A percentile compares a stretch with the other conserved stretches of the same genome.
phyloP scores from a whole-genome alignment of 2,797 vertebrate genomes.

The Brachyalestes nurse region DNA sequence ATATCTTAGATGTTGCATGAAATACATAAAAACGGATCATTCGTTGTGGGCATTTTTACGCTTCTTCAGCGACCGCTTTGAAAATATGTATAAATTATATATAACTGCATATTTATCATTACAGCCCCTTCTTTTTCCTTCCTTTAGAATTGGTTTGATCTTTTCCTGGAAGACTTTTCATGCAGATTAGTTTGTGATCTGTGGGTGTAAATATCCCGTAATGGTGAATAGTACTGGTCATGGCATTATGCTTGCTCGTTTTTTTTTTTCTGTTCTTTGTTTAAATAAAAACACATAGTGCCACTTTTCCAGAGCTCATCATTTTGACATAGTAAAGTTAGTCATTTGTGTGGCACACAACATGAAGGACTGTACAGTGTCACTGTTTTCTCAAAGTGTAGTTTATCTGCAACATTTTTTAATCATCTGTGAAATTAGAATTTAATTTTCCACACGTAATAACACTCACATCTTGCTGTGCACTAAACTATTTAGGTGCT shows the following conservation, averaged over 20 bases:
- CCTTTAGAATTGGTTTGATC: conserved; percentile 3
- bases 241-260: neutral
- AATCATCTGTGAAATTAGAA: neutral
- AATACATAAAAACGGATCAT: conserved; percentile 5
- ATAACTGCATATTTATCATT: conserved; percentile 12
- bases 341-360: neutral
- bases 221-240: neutral
- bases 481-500: too few species aligned
- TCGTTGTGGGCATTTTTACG: conserved; percentile 27
- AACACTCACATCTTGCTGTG: too few species aligned
- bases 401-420: neutral
- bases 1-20: conserved; percentile 30
- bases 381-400: neutral
- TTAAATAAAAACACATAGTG: conserved; percentile 1
- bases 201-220: conserved; percentile 19
- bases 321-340: neutral
- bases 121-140: conserved; percentile 1
- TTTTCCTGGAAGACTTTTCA: conserved; percentile 1
- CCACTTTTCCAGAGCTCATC: neutral
- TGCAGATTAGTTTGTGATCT: neutral
- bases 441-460: too few species aligned
- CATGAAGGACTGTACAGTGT: neutral
- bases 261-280: neutral
- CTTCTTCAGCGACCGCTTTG: conserved; percentile 7
- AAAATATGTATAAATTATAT: conserved; percentile 17